These are phyloP conservation scores for Calosoma granatense DNA, from an alignment of 1,140 invertebrate species.

Conservation along the genomic window DNA sequence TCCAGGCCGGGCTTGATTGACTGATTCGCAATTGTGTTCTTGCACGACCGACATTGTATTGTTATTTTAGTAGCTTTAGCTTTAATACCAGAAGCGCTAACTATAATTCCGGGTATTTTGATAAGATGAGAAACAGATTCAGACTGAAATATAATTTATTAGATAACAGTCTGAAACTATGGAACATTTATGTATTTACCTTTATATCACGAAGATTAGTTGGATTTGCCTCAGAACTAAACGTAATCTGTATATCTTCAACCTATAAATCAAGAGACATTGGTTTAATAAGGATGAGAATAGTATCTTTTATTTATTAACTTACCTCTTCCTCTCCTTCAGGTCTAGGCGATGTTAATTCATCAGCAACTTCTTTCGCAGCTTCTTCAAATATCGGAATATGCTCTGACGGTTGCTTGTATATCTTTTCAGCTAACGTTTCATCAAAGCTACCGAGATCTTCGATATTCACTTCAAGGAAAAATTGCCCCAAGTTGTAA, in stretches of 20 bases:
- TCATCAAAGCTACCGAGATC: constrained; percentile 94
- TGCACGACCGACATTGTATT: constrained; percentile 92
- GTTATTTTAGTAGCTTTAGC: constrained; percentile 93
- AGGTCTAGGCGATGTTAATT: constrained; percentile 84
- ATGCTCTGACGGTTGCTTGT: constrained; percentile 87
- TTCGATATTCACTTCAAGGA: constrained; percentile 86
- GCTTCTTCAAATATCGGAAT: constrained; percentile 95
- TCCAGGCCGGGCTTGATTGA: constrained; percentile 91
- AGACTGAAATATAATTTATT: constrained; percentile 54
- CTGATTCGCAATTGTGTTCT: constrained; percentile 81
- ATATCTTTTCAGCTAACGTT: constrained; percentile 81
- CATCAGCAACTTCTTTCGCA: constrained; percentile 94
- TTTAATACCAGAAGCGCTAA: constrained; percentile 86
- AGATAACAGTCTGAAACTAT: constrained; percentile 13
- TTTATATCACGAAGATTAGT: constrained; percentile 76
- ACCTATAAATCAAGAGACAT: constrained; percentile 33
- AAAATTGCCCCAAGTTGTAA: constrained; percentile 87
- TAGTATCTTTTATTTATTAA: too few species aligned
- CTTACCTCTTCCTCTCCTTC: constrained; percentile 68
- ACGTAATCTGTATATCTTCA: constrained; percentile 88
- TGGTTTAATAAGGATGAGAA: neutral
- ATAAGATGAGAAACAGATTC: constrained; percentile 86
- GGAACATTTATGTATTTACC: constrained; percentile 39
- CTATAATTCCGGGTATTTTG: constrained; percentile 93
- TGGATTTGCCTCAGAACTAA: constrained; percentile 78